Evolutionary conservation across 1,140 invertebrate genomes (phyloP), one percentile per base, ranked within the genome.

Genomic region (Cardiocondyla obscurior): DNA sequence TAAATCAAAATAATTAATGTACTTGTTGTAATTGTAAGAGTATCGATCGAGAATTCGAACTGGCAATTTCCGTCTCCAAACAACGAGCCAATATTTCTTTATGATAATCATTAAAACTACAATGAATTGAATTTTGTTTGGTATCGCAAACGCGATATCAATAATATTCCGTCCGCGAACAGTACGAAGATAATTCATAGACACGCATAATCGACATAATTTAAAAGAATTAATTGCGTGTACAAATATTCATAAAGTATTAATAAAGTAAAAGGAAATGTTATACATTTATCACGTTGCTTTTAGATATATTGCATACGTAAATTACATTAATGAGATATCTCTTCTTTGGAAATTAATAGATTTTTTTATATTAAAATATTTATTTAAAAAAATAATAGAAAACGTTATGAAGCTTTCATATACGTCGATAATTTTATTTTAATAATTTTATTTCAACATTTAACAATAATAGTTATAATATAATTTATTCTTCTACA

Each of bases 301-400:
- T 44, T 44, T 44, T 65, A 16, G 16, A 2, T 7, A 25, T 28
- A 28, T 44, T 62, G n/a, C 14, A 1, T n/a, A 25, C 6, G 19
- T 42, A 65, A n/a, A 65, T 65, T 65, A 65, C 14, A 14, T 44
- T 65, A 44, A 65, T 65, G 39, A 62, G 58, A 39, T 42, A 62
- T 2, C 3, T 16, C 2, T 62, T 36, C 6, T 39, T 65, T 65
- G 7, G 12, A 65, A 28, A 42, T 65, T 65, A 44, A 65, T n/a
- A 65, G 1, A 65, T 1, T 44, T 65, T 65, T 65, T 44, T 25
- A 65, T 65, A 33, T 44, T 0, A 62, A 36, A 39, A 62, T 5
- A 39, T 5, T 36, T 62, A 39, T 22, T 10, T 4, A 49, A 49
- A 55, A 28, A 28, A n/a, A 8, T 33, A 33, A 58, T 58, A 30